phyloP scores from a whole-genome alignment of 2,113 vertebrate species.

The Sinocyclocheilus rhinocerous region DNA sequence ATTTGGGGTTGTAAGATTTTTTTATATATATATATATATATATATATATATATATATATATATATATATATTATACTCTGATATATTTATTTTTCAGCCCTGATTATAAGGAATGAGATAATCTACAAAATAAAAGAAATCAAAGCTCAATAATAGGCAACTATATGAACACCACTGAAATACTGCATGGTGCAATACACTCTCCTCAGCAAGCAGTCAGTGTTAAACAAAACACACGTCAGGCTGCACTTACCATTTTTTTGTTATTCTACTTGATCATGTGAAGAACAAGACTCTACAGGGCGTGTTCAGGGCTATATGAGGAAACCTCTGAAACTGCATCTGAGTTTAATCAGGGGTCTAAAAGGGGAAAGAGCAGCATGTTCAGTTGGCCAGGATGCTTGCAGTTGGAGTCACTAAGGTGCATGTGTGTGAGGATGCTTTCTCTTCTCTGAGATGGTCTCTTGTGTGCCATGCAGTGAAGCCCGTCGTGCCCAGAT shows the following conservation, averaged over 20 bases:
- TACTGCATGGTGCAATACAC: conserved; percentile 38
- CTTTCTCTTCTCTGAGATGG: background rate
- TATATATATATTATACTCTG: too few species aligned
- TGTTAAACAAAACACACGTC: conserved; percentile 60
- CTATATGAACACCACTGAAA: background rate
- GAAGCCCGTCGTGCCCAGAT: conserved; percentile 87
- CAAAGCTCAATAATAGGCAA: background rate
- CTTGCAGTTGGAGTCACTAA: background rate
- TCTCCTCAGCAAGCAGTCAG: conserved; percentile 61
- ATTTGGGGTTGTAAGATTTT: background rate
- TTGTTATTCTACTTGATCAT: conserved; percentile 87
- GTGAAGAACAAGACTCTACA: conserved; percentile 81
- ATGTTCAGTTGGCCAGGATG: conserved; percentile 67
- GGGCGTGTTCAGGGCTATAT: conserved; percentile 77
- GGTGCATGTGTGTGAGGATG: background rate
- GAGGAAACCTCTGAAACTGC: conserved; percentile 78
- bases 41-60: too few species aligned
- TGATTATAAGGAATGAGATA: background rate
- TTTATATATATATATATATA: too few species aligned
- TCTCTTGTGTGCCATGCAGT: conserved; percentile 72
- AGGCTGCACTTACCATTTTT: conserved; percentile 86
- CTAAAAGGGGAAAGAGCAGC: conserved; percentile 75
- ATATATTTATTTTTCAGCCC: background rate
- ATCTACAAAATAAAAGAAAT: background rate
- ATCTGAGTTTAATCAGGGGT: conserved; percentile 71